Base-by-base conservation (phyloP, 2,888 invertebrate species). In the Drosophila longiperda region DNA sequence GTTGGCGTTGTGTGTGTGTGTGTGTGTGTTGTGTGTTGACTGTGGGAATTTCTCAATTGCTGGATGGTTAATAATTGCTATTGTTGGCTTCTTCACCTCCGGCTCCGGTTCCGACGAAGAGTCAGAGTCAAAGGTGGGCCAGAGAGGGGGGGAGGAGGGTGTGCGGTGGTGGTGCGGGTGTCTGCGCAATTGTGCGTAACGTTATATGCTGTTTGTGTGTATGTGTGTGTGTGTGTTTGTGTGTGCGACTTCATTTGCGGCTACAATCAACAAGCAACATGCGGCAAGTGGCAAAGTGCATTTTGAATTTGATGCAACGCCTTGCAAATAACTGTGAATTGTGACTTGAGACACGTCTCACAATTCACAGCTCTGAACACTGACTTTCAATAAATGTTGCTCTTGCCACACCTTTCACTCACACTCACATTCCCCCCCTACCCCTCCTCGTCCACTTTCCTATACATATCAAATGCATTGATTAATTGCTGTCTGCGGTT, bases 11-110 rank as follows among this genome's bases (percentile, higher is more conserved):
- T 29, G 29, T n/a, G 20, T 34, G 34, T 38, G 38, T 38, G n/a
- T 52, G 66, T 55, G 66, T n/a, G n/a, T n/a, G n/a, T n/a, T n/a
- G 20, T 34, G 34, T 53, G 61, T 48, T 65, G 79, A 90, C 89
- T 91, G 91, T 91, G 91, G 89, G 91, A 91, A 91, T 80, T 89
- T 90, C 86, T 89, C 87, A 88, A 91, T 90, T 90, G 91, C 88
- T 91, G 80, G 82, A 82, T 86, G 89, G 74, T 80, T 87, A 84
- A 88, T 88, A 88, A 88, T 88, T 89, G 89, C 84, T 87, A 83
- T 89, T 89, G 87, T 85, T 85, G 85, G 86, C 85, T 85, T 85
- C 85, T 76, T 88, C 88, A 86, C 88, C 86, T 85, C 73, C 54
- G 68, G 64, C 65, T 73, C 52, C 59, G 66, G 36, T 55, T 70